Percentiles rank a stretch among this genome's conserved stretches.
Evolutionary conservation across 2,888 invertebrate genomes (phyloP).

Genomic region (Drosophila borborema): DNA sequence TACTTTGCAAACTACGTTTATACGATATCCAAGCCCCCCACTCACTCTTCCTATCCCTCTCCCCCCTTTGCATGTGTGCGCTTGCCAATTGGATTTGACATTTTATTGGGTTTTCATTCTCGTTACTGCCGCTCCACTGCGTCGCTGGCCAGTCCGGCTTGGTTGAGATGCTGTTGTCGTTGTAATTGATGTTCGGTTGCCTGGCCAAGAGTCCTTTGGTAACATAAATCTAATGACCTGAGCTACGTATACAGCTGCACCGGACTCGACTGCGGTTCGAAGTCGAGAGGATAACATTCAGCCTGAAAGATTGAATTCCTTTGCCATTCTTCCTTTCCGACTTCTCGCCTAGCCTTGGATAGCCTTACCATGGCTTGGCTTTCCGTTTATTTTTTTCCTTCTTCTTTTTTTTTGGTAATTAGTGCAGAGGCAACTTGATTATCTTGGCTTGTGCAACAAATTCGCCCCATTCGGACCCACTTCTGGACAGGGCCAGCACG

Average conservation of each 20-base stretch:
- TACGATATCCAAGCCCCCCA: conserved; percentile 19
- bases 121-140: conserved; percentile 75
- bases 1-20: conserved; percentile 65
- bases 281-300: conserved; percentile 23
- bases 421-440: conserved; percentile 70
- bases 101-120: conserved; percentile 79
- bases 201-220: conserved; percentile 57
- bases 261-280: conserved; percentile 14
- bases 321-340: conserved; percentile 1
- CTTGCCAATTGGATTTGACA: conserved; percentile 81
- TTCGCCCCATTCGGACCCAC: not conserved
- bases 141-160: not conserved
- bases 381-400: not conserved
- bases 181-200: conserved; percentile 73
- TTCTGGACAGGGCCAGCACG: conserved; percentile 18
- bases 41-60: not conserved
- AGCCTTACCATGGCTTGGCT: not conserved
- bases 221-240: conserved; percentile 74
- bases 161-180: conserved; percentile 44
- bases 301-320: conserved; percentile 57
- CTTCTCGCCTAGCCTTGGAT: conserved; percentile 21
- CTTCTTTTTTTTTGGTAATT: conserved; percentile 61
- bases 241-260: conserved; percentile 28
- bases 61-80: conserved; percentile 42
- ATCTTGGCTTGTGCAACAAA: conserved; percentile 43